Conservation (phyloP, 1,140 invertebrate species). For the Vollenhovia emeryi region DNA sequence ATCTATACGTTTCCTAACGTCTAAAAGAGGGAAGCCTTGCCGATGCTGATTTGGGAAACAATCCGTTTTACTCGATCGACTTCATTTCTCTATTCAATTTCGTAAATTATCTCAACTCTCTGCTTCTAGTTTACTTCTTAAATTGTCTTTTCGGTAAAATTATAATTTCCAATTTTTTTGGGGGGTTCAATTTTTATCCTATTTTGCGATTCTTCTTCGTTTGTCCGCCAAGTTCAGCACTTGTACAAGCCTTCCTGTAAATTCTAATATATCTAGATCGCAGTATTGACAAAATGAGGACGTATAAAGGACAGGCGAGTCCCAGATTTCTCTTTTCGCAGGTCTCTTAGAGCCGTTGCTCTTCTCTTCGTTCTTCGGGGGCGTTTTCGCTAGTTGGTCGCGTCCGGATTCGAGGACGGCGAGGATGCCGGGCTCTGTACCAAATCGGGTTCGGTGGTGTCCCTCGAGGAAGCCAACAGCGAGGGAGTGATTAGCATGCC, state of each 20-base stretch:
- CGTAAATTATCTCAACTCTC: not conserved
- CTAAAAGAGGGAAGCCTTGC: slow-evolving; percentile 36
- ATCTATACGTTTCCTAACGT: slow-evolving; percentile 62
- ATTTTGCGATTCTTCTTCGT: not conserved
- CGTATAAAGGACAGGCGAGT: slow-evolving; percentile 71
- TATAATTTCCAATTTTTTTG: not conserved
- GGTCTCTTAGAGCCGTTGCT: not conserved
- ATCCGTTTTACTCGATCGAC: not conserved
- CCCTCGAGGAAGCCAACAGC: slow-evolving; percentile 61
- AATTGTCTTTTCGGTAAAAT: not conserved
- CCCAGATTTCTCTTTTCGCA: not conserved
- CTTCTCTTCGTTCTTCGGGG: not conserved
- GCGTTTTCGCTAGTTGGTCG: slow-evolving; percentile 64
- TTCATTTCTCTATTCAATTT: not conserved
- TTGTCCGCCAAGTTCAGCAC: slow-evolving; percentile 29
- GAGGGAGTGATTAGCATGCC: slow-evolving; percentile 82
- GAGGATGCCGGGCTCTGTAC: slow-evolving; percentile 76
- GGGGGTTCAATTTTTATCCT: not conserved
- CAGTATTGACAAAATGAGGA: slow-evolving; percentile 80
- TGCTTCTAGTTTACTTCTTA: not conserved
- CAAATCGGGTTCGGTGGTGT: slow-evolving; percentile 53
- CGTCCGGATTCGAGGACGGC: slow-evolving; percentile 70
- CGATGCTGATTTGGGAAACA: slow-evolving; percentile 47
- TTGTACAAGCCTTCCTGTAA: slow-evolving; percentile 36
- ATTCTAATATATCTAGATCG: slow-evolving; percentile 66